Conservation (phyloP, 2,113 vertebrate genomes). For the Entomyzon cyanotis region DNA sequence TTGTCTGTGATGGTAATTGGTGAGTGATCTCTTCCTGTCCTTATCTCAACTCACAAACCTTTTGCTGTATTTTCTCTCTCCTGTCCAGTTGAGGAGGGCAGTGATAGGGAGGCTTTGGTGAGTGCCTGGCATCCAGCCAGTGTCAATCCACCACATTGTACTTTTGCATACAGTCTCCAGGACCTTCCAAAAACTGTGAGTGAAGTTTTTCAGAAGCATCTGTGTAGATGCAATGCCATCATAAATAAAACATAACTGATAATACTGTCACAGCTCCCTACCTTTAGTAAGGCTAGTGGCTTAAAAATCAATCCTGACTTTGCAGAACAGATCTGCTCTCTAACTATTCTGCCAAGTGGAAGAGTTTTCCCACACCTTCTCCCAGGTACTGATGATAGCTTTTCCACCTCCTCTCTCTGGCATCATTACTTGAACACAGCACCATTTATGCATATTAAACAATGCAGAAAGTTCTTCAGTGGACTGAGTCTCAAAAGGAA, state of each 20-base stretch:
- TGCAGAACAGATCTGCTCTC: neutral
- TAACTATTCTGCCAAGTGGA: neutral
- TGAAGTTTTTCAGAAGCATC: neutral
- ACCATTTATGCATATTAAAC: neutral
- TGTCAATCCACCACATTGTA: neutral
- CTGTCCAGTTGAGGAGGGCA: neutral
- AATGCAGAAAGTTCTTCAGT: neutral
- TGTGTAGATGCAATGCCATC: neutral
- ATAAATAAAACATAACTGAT: neutral
- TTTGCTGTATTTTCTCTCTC: neutral
- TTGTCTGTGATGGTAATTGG: neutral
- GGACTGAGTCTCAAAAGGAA: neutral
- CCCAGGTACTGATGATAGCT: neutral
- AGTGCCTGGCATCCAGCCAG: neutral
- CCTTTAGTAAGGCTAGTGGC: neutral
- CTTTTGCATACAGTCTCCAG: neutral
- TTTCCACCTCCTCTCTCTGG: neutral
- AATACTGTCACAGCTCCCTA: neutral
- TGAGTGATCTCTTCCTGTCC: neutral
- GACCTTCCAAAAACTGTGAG: neutral
- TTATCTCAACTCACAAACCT: neutral
- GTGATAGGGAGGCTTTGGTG: neutral
- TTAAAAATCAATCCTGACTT: neutral
- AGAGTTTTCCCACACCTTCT: neutral
- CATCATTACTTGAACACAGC: neutral